A percentile compares a stretch with the other conserved stretches of the same genome.
Evolutionary conservation across 1,140 invertebrate species (phyloP).

Genomic region (Chrysopa pallens): DNA sequence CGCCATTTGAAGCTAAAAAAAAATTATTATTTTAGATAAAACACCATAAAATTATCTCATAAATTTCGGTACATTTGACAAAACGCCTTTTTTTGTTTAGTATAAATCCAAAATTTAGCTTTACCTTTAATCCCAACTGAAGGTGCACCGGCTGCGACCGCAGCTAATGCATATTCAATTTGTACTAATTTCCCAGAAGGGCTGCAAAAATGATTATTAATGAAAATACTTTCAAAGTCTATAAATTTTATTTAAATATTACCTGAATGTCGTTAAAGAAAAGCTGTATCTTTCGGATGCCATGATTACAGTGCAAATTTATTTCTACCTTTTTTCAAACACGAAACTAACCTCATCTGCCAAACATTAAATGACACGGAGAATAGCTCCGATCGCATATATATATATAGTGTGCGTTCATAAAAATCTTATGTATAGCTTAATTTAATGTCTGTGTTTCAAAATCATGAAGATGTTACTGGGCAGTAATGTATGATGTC

Average conservation of each 20-base stretch:
- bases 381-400: too few species aligned
- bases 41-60: neutral
- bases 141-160: slow-evolving; percentile 94
- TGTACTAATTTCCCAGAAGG: slow-evolving; percentile 98
- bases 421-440: too few species aligned
- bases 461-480: too few species aligned
- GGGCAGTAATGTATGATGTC: too few species aligned
- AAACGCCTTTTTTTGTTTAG: too few species aligned
- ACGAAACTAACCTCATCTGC: too few species aligned
- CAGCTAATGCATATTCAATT: slow-evolving; percentile 98
- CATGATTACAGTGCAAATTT: slow-evolving; percentile 32
- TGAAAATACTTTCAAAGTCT: slow-evolving; percentile 6
- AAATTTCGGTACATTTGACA: too few species aligned
- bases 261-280: slow-evolving; percentile 97
- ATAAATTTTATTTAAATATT: slow-evolving; percentile 17
- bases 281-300: slow-evolving; percentile 95
- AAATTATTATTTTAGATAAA: slow-evolving; percentile 3
- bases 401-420: too few species aligned
- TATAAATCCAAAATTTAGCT: slow-evolving; percentile 2
- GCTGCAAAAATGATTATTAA: slow-evolving; percentile 36
- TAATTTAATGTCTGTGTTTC: too few species aligned
- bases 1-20: slow-evolving; percentile 67
- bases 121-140: slow-evolving; percentile 96
- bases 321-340: too few species aligned
- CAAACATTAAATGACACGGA: too few species aligned